These are phyloP conservation scores for Beris morrisii DNA, from an alignment of 2,888 invertebrate genomes.

Conservation along the genomic window DNA sequence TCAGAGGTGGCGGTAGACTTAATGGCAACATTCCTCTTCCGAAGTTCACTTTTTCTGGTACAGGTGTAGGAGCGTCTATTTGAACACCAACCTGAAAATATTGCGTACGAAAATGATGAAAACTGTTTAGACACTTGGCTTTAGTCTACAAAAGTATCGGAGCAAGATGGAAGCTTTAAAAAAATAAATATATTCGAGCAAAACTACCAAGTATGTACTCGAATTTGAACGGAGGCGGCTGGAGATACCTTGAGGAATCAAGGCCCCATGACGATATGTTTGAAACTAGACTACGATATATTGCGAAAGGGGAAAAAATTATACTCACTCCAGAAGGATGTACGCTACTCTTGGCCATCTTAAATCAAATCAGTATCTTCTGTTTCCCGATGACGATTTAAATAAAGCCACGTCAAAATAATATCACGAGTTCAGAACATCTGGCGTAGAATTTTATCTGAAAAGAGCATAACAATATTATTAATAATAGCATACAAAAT, in stretches of 20 bases:
- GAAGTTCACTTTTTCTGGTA: slow-evolving; percentile 26
- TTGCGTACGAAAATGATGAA: slow-evolving; percentile 22
- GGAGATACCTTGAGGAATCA: too few relatives aligned
- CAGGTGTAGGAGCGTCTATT: slow-evolving; percentile 42
- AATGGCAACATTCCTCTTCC: slow-evolving; percentile 58
- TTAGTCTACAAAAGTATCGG: neutral
- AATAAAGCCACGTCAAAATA: too few relatives aligned
- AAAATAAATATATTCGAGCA: neutral
- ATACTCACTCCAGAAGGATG: slow-evolving; percentile 23
- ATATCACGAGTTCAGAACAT: too few relatives aligned
- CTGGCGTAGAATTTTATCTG: too few relatives aligned
- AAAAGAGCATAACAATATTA: too few relatives aligned
- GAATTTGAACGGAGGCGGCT: too few relatives aligned
- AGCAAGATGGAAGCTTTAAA: neutral
- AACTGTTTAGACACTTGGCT: slow-evolving; percentile 9
- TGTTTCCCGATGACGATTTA: too few relatives aligned
- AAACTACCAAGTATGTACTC: too few relatives aligned
- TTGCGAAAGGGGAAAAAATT: too few relatives aligned
- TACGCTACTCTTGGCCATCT: slow-evolving; percentile 14
- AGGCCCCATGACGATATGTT: too few relatives aligned
- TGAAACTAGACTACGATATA: too few relatives aligned
- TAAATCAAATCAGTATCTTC: neutral
- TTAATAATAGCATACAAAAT: too few relatives aligned
- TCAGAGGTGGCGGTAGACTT: slow-evolving; percentile 71
- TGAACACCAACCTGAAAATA: slow-evolving; percentile 40